A percentile compares a stretch with the other conserved stretches of the same genome.
These are phyloP conservation scores for Psophia crepitans DNA, from an alignment of 2,113 vertebrate species.

Conservation along the genomic window DNA sequence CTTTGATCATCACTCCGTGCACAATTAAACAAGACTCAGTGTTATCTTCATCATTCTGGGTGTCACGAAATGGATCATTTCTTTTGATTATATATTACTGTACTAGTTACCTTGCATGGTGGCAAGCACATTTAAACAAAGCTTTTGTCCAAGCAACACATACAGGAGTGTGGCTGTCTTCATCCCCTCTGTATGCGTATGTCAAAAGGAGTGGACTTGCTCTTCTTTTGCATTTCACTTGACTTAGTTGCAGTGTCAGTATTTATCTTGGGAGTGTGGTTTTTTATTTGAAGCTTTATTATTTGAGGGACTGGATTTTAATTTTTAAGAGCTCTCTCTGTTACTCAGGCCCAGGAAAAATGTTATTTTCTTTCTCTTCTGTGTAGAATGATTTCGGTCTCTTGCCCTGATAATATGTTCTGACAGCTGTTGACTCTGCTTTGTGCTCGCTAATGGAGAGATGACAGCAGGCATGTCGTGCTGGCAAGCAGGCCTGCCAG, in stretches of 20 bases:
- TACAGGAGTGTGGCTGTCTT: background rate
- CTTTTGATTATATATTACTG: background rate
- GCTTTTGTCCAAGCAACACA: background rate
- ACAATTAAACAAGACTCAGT: background rate
- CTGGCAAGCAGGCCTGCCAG: background rate
- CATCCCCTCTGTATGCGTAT: background rate
- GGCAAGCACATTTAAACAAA: background rate
- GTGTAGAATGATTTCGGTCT: background rate
- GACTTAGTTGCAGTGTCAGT: background rate
- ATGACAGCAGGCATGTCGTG: background rate
- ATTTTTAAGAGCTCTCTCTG: background rate
- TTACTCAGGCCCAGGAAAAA: background rate
- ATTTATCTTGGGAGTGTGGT: background rate
- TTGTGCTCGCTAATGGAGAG: background rate
- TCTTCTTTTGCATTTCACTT: background rate
- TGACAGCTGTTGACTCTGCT: background rate
- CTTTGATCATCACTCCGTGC: background rate
- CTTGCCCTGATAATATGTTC: background rate
- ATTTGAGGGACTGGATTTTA: background rate
- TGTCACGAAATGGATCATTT: background rate
- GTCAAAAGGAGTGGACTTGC: background rate
- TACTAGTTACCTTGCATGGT: rapidly evolving
- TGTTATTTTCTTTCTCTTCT: background rate
- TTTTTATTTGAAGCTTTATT: background rate
- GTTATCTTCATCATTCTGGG: background rate